Percentiles rank a stretch among this genome's conserved stretches.
phyloP scores from a whole-genome alignment of 2,113 vertebrate genomes.

The Python bivittatus region DNA sequence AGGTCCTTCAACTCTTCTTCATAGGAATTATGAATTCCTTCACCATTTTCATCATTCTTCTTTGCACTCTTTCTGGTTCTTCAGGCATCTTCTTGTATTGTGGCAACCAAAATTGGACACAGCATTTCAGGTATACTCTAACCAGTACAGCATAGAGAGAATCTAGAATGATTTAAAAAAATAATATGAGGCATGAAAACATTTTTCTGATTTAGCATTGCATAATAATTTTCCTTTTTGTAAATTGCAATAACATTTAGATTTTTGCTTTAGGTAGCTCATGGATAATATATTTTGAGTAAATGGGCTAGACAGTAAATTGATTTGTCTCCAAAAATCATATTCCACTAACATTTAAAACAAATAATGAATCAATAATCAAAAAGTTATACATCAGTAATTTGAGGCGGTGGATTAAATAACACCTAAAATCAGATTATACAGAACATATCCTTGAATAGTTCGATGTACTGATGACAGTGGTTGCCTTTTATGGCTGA shows the following conservation, averaged over 20 bases:
- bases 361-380: constrained; percentile 6
- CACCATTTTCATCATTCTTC: neutral
- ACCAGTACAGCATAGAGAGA: neutral
- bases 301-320: constrained; percentile 8
- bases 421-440: neutral
- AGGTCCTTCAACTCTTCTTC: neutral
- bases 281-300: neutral
- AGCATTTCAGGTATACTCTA: neutral
- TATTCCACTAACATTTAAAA: neutral
- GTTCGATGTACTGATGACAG: neutral
- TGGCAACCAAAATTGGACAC: neutral
- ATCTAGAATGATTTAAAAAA: constrained; percentile 55
- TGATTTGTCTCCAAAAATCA: neutral
- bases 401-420: neutral
- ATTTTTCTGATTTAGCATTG: constrained; percentile 55
- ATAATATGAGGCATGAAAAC: constrained; percentile 50
- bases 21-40: neutral
- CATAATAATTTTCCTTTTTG: constrained; percentile 49
- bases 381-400: neutral
- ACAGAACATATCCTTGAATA: neutral
- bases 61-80: neutral
- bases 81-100: neutral
- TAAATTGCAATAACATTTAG: constrained; percentile 27
- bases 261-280: constrained; percentile 37
- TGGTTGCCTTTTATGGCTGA: neutral